phyloP scores from a whole-genome alignment of 2,797 vertebrate species.

The Vespertilio murinus region DNA sequence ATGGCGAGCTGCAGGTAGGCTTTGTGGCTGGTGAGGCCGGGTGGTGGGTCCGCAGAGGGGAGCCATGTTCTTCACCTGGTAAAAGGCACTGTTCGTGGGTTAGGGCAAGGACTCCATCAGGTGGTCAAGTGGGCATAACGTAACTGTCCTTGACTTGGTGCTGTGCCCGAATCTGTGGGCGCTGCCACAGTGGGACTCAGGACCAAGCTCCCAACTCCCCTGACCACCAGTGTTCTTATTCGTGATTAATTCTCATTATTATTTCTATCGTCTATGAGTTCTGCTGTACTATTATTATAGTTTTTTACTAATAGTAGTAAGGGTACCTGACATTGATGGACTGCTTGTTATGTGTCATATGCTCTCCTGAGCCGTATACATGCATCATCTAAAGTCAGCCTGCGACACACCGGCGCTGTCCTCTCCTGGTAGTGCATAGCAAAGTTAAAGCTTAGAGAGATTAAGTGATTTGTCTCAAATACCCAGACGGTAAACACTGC shows the following conservation, averaged over 20 bases:
- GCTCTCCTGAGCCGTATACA: not conserved
- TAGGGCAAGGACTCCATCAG: not conserved
- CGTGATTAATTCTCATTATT: not conserved
- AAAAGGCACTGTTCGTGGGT: not conserved
- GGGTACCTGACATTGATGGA: not conserved
- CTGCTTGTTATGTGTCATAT: rapidly evolving
- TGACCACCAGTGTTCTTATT: not conserved
- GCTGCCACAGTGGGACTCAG: not conserved
- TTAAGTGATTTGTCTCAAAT: not conserved
- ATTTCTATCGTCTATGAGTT: not conserved
- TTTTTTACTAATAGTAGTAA: not conserved
- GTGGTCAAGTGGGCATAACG: rapidly evolving
- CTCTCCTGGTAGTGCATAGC: not conserved
- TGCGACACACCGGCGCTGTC: not conserved
- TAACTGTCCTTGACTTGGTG: not conserved
- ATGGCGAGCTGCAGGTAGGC: constrained; percentile 89
- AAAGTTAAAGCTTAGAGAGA: not conserved
- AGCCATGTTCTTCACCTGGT: rapidly evolving
- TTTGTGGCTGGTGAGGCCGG: not conserved
- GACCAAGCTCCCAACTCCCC: not conserved
- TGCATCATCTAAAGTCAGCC: too few relatives aligned
- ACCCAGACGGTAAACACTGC: not conserved
- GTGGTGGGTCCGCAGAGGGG: not conserved
- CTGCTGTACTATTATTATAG: not conserved
- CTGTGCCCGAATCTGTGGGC: too few relatives aligned